A percentile compares a stretch with the other conserved stretches of the same genome.
These are phyloP conservation scores for Pyrgilauda ruficollis DNA, from an alignment of 2,113 vertebrate species.

Conservation along the genomic window DNA sequence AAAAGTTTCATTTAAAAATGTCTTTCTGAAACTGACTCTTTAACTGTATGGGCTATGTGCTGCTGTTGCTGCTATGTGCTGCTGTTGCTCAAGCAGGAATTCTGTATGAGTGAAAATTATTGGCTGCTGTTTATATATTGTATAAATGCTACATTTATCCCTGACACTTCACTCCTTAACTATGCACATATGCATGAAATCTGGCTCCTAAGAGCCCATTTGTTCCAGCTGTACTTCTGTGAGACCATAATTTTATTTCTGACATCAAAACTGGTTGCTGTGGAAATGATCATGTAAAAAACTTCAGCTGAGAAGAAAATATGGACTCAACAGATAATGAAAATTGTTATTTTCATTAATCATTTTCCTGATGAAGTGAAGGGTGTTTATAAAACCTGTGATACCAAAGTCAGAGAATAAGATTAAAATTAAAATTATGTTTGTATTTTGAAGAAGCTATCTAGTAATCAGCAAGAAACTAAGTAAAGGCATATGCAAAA, in stretches of 20 bases:
- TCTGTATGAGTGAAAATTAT: conserved; percentile 17
- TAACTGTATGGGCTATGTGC: not conserved
- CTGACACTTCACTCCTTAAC: not conserved
- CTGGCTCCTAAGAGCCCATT: conserved; percentile 10
- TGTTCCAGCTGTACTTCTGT: conserved; percentile 20
- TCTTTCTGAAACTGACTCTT: not conserved
- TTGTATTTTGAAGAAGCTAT: not conserved
- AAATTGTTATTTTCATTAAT: not conserved
- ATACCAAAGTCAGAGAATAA: not conserved
- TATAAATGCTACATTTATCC: conserved; percentile 28
- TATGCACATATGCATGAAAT: conserved; percentile 33
- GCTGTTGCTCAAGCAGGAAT: not conserved
- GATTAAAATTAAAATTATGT: not conserved
- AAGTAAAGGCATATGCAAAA: not conserved
- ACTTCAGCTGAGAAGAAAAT: conserved; percentile 7
- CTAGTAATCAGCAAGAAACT: not conserved
- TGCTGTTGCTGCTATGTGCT: not conserved
- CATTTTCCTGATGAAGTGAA: not conserved
- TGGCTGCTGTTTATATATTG: not conserved
- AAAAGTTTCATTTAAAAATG: not conserved
- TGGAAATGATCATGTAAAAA: conserved; percentile 5
- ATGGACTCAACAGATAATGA: not conserved
- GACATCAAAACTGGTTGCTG: conserved; percentile 13
- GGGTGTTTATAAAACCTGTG: not conserved
- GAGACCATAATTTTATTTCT: not conserved